These are phyloP conservation scores for Yoshiicerus persimilis DNA, from an alignment of 1,140 invertebrate genomes.

Conservation along the genomic window DNA sequence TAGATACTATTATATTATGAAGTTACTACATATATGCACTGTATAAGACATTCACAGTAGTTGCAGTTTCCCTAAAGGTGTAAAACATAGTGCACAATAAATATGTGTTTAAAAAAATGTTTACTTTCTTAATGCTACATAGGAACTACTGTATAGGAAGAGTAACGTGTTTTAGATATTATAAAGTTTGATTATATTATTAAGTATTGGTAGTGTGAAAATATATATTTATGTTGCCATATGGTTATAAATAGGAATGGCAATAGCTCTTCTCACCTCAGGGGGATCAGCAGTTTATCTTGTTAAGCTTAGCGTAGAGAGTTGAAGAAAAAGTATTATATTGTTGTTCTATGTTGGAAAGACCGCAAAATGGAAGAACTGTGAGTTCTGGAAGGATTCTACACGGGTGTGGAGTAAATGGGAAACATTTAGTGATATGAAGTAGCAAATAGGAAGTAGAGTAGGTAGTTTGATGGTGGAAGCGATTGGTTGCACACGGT, in stretches of 20 bases:
- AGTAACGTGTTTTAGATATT: neutral
- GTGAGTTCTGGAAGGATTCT: neutral
- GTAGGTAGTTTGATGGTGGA: neutral
- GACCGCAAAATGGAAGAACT: neutral
- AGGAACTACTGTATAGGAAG: no score
- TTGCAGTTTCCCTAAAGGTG: no score
- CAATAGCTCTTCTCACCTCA: conserved; percentile 2
- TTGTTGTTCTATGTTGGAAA: neutral
- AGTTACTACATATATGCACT: neutral
- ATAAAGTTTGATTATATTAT: neutral
- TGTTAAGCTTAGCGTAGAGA: neutral
- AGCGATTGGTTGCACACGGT: neutral
- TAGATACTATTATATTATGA: no score
- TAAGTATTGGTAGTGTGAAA: neutral
- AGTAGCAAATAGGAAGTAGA: conserved; percentile 4
- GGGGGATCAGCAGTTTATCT: conserved; percentile 18
- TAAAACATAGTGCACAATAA: no score
- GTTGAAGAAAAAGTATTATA: neutral
- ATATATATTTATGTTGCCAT: neutral
- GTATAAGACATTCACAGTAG: no score
- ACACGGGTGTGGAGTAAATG: neutral
- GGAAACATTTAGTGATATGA: neutral
- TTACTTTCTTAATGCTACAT: no score
- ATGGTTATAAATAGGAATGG: neutral
- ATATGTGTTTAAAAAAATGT: no score